A percentile compares a stretch with the other conserved stretches of the same genome.
Conservation (phyloP, 2,797 vertebrate genomes). For the Numenius phaeopus region DNA sequence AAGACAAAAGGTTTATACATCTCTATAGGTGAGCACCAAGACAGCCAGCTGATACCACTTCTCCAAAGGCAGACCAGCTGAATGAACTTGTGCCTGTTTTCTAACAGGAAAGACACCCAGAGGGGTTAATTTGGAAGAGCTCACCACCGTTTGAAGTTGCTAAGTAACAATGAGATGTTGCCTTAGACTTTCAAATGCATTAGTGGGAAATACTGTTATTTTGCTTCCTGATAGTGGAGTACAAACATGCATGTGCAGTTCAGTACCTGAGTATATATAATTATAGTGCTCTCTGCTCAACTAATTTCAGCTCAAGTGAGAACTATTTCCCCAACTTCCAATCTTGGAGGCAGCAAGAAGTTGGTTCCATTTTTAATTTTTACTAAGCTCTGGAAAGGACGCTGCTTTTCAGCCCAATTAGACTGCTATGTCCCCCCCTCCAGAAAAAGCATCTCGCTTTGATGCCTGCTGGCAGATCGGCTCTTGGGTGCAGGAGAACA, state of each 20-base stretch:
- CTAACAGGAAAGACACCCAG: not conserved
- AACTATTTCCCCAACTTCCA: not conserved
- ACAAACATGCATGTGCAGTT: not conserved
- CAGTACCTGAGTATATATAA: not conserved
- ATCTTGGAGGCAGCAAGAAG: not conserved
- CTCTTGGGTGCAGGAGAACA: not conserved
- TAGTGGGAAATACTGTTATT: not conserved
- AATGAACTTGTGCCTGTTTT: not conserved
- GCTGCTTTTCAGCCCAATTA: not conserved
- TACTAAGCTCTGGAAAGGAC: not conserved
- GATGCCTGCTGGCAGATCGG: not conserved
- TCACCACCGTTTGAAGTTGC: rapidly evolving
- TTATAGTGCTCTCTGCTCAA: not conserved
- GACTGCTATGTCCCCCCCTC: not conserved
- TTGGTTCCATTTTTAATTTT: not conserved
- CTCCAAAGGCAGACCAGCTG: not conserved
- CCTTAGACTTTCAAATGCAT: not conserved
- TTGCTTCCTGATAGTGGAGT: not conserved
- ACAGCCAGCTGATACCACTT: not conserved
- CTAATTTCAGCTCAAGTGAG: not conserved
- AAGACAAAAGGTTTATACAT: not conserved
- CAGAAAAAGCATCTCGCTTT: not conserved
- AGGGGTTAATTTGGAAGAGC: not conserved
- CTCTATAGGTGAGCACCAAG: not conserved
- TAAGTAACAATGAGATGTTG: not conserved